Percentiles rank a stretch among this genome's conserved stretches.
phyloP scores from a whole-genome alignment of 37 sponge, comb jelly and placozoan species.

The Amphimedon queenslandica region DNA sequence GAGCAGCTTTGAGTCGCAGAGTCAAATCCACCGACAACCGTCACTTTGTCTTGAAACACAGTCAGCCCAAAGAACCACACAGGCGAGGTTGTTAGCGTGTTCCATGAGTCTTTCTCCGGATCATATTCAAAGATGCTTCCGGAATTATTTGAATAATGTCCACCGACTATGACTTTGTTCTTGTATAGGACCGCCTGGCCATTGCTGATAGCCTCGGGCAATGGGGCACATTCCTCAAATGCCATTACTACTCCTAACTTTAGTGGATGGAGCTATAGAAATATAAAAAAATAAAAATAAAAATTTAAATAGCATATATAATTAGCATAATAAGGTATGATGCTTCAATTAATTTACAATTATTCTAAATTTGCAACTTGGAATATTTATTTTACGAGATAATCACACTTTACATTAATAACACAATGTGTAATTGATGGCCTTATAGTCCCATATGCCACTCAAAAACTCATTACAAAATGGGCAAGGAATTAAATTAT shows the following conservation, averaged over 20 bases:
- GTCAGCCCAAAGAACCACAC: neutral
- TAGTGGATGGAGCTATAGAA: neutral
- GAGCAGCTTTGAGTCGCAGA: neutral
- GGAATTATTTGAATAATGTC: neutral
- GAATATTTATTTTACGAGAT: too few relatives aligned
- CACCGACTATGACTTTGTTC: neutral
- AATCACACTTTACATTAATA: too few relatives aligned
- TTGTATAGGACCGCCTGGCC: neutral
- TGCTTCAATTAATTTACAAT: too few relatives aligned
- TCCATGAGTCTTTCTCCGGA: conserved; percentile 11
- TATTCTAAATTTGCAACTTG: too few relatives aligned
- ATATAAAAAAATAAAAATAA: too few relatives aligned
- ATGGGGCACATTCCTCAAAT: neutral
- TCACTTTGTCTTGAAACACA: conserved; percentile 5
- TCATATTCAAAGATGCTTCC: neutral
- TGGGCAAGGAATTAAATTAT: neutral
- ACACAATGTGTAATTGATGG: too few relatives aligned
- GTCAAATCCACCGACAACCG: conserved; percentile 3
- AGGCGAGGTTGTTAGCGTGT: neutral
- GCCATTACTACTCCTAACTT: neutral
- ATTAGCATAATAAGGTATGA: too few relatives aligned
- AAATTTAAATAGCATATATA: too few relatives aligned
- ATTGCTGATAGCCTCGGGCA: neutral
- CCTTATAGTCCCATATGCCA: too few relatives aligned
- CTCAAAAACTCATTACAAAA: too few relatives aligned